These are phyloP conservation scores for Cheilosia impressa DNA, from an alignment of 2,888 invertebrate genomes.

Conservation along the genomic window DNA sequence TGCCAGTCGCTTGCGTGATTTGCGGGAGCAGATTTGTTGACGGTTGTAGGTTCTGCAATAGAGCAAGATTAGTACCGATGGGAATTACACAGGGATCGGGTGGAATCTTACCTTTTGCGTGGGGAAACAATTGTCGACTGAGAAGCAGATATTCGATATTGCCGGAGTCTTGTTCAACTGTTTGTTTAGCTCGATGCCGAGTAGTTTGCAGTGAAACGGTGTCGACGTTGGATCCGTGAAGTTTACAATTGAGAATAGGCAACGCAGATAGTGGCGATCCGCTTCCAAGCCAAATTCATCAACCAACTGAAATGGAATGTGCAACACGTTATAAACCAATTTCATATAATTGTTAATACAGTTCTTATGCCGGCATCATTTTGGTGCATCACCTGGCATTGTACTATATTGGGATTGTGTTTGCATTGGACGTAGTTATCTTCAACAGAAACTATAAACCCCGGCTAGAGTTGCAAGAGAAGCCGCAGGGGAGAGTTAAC, in stretches of 20 bases:
- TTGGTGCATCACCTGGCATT: too few relatives aligned
- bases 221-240: constrained; percentile 88
- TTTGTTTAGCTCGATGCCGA: constrained; percentile 90
- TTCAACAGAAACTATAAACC: too few relatives aligned
- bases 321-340: background rate
- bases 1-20: constrained; percentile 92
- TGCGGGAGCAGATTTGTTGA: constrained; percentile 92
- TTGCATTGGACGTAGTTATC: too few relatives aligned
- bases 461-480: too few relatives aligned
- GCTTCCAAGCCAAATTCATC: constrained; percentile 97
- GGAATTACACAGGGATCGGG: too few relatives aligned
- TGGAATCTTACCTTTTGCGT: constrained; percentile 87
- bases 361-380: too few relatives aligned
- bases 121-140: constrained; percentile 91
- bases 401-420: too few relatives aligned
- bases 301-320: constrained; percentile 88
- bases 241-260: constrained; percentile 95
- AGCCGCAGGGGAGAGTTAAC: too few relatives aligned
- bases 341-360: background rate
- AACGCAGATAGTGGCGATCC: constrained; percentile 97
- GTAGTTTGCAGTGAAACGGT: constrained; percentile 89
- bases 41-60: constrained; percentile 88
- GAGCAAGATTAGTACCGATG: background rate
- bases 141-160: constrained; percentile 94
- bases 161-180: constrained; percentile 94